Evolutionary conservation across 2,888 invertebrate species (phyloP), one percentile per base, ranked within the genome.

Genomic region (Calameuta pallipes): DNA sequence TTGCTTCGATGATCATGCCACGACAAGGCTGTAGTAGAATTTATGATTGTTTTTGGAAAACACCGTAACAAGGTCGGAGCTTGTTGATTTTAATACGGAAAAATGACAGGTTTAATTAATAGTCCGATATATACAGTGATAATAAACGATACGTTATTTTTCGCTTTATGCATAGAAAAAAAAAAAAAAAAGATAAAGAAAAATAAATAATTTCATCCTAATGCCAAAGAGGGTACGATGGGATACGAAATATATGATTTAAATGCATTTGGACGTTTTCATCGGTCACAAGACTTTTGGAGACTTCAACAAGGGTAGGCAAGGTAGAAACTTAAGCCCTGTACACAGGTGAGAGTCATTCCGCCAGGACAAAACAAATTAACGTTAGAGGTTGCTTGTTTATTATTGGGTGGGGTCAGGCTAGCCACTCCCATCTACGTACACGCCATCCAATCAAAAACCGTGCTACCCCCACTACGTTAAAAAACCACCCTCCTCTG

Each of bases 351-450:
- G 79, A 80, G 76, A 78, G 36, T 35, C 30, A 15, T 69, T 74
- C 15, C 76, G 73, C 81, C 85, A 83, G 84, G 84, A 83, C 85
- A 89, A 89, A 89, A 88, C 89, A 90, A 90, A 90, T 90, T 90
- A 90, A 90, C 87, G 87, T 86, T 23, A 85, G 83, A 87, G 85
- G 87, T 87, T 81, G 88, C 88, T 90, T 90, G 90, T 90, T 90
- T 90, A 90, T 90, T 89, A 87, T 89, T 90, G 90, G 90, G 88
- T 90, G 90, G 90, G 88, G 85, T 88, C 86, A 85, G 83, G 84
- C 80, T 85, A 88, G 89, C 90, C 90, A 90, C 91, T 90, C 91
- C 91, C 90, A 88, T 87, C 88, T 89, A 37, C 87, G 88, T 89
- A 88, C 84, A 87, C 85, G 86, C 86, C 88, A 88, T 87, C 91